Percentiles rank a stretch among this genome's conserved stretches.
Conservation (phyloP, 2,888 invertebrate genomes). For the Cosmia pyralina region DNA sequence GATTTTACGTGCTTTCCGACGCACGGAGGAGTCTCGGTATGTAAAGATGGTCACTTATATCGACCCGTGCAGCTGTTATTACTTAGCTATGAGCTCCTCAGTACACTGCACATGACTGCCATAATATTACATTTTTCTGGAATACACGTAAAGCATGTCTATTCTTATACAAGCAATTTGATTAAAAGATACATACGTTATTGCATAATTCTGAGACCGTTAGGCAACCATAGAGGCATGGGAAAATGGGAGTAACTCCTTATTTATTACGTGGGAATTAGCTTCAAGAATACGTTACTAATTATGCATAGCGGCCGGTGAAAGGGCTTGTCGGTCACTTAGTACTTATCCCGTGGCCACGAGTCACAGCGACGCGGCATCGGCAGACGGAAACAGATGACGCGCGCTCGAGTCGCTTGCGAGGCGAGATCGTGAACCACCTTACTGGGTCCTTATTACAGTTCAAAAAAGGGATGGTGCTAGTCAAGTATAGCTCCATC, state of each 20-base stretch:
- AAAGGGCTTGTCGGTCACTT: conserved; percentile 45
- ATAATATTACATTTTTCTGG: not conserved
- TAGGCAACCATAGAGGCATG: conserved; percentile 45
- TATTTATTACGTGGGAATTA: conserved; percentile 58
- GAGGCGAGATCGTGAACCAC: too few relatives aligned
- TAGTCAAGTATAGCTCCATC: too few relatives aligned
- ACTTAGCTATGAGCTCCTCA: too few relatives aligned
- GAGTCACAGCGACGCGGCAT: too few relatives aligned
- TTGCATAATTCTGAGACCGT: conserved; percentile 43
- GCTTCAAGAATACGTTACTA: conserved; percentile 43
- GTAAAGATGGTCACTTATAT: too few relatives aligned
- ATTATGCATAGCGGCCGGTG: conserved; percentile 54
- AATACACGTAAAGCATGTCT: not conserved
- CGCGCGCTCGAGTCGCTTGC: too few relatives aligned
- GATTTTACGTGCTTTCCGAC: too few relatives aligned
- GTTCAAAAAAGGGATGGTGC: too few relatives aligned
- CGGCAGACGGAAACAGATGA: too few relatives aligned
- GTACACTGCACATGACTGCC: not conserved
- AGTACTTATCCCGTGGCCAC: conserved; percentile 9
- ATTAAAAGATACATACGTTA: conserved; percentile 34
- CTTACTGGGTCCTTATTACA: too few relatives aligned
- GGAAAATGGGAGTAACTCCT: conserved; percentile 49
- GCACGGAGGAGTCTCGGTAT: too few relatives aligned
- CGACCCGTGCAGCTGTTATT: too few relatives aligned
- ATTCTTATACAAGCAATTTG: conserved; percentile 2